Evolutionary conservation across 2,888 invertebrate species (phyloP).

Genomic region (Epistrophe eligans): DNA sequence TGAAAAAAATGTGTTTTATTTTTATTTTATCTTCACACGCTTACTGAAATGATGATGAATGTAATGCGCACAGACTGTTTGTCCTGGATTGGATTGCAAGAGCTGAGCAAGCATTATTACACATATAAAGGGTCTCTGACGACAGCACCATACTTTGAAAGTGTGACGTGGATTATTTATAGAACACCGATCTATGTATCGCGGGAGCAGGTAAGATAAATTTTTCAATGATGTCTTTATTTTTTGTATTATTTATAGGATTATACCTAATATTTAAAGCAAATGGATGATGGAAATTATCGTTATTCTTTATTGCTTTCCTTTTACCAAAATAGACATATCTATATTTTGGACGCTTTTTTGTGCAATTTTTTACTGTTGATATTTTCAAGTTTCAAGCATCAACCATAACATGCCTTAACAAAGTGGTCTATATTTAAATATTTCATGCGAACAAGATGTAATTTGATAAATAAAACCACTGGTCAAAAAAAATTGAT

Average conservation of each 20-base stretch:
- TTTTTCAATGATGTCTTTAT: neutral
- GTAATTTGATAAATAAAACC: too few species aligned
- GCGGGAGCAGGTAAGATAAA: constrained; percentile 86
- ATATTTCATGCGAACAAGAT: too few species aligned
- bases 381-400: too few species aligned
- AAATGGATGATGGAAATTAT: too few species aligned
- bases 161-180: constrained; percentile 90
- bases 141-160: constrained; percentile 89
- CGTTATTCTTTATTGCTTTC: neutral
- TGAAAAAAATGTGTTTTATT: constrained; percentile 50
- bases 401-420: too few species aligned
- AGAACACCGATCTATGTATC: constrained; percentile 89
- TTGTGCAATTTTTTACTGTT: too few species aligned
- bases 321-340: too few species aligned
- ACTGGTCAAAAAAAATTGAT: too few species aligned
- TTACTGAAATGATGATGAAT: constrained; percentile 35
- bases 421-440: too few species aligned
- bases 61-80: constrained; percentile 85
- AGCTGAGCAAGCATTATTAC: constrained; percentile 88
- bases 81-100: constrained; percentile 88
- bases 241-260: neutral
- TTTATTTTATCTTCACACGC: constrained; percentile 45
- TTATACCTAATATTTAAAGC: too few species aligned
- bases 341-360: too few species aligned
- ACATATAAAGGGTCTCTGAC: constrained; percentile 90